Evolutionary conservation across 2,113 vertebrate genomes (phyloP), one percentile per base, ranked within the genome.

Genomic region (Peromyscus californicus): DNA sequence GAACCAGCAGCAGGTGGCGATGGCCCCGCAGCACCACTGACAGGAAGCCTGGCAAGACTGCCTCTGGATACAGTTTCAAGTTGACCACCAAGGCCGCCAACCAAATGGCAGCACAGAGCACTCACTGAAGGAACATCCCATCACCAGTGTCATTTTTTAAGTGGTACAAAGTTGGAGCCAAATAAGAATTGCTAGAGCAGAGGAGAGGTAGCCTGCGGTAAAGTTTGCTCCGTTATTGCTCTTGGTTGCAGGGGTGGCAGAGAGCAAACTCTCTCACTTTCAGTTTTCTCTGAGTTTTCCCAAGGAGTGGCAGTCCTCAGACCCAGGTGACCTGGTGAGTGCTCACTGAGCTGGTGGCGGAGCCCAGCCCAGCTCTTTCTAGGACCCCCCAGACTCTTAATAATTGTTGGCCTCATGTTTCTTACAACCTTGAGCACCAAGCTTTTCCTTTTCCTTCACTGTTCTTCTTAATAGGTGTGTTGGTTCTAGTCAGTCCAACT

Each of bases 81-180:
- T 99, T 99, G 92, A 99, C 99, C 7, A 99, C 69, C 87, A 99
- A 97, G 36, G 99, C 98, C 31, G 99, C 98, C 1, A 98, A n/a
- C 99, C 99, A 99, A 95, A 99, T 98, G 0, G 99, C 98, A 45
- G 99, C 98, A 98, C 99, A 99, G 79, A 98, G 98, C 61, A 99
- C 97, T 99, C 99, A 99, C 3, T 99, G 99, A 72, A 99, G 99
- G 97, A 99, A 99, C 99, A 99, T 99, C 26, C 99, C 99, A 95
- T 99, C 99, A 0, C 99, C 99, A 61, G 99, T 99, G 80, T 99
- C 99, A 29, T 91, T 98, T 99, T 98, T 99, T 99, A n/a, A 99
- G 98, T 17, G 99, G 99, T 48, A 99, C 99, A 94, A 99, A 99
- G 74, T 99, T 99, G 98, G 99, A 99, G n/a, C 99, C 99, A 95